Base-by-base conservation (phyloP, 2,113 vertebrate genomes). In the Taurulus bubalis region DNA sequence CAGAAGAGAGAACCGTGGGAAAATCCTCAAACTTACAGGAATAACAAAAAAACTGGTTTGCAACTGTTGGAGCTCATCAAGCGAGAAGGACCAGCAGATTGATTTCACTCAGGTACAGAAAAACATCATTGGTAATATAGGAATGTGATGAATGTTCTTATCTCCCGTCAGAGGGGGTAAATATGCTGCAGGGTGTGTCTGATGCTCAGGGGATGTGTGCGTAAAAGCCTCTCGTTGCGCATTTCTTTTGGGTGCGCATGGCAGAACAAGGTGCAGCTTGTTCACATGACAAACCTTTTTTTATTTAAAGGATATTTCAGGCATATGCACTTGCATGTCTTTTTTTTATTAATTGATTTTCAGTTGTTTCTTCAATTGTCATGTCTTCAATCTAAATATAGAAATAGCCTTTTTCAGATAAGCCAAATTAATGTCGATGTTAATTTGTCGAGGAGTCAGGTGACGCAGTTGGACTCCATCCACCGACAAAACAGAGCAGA, bases 181-280 rank as follows among this genome's bases (percentile, higher is more conserved):
- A 73, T 30, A 6, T 45, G 66, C 53, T n/a, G 40, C 63, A 77
- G 93, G 94, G 92, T 94, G 94, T 94, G 93, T 91, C 92, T 77
- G 74, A 14, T 63, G 79, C 40, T 42, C 71, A 30, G 42, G 64
- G 28, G 60, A 63, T 72, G 30, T 59, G 86, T 92, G 86, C 89
- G 90, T 85, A 91, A 94, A 77, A 56, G 11, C 18, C 2, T 0
- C 8, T 30, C 22, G 56, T 73, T 84, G 80, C 80, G 84, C 85
- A 82, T 72, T 83, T 84, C 59, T 69, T 34, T n/a, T 68, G 49
- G 62, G 15, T 68, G 80, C 82, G 80, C 84, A 59, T 72, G 85
- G n/a, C 78, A 79, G 40, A 42, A 79, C 18, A 75, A 0, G 67
- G 24, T 38, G 83, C 75, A 65, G 10, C 78, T 49, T 49, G 0